Evolutionary conservation across 2,888 invertebrate genomes (phyloP), one percentile per base, ranked within the genome.

Genomic region (Itoplectis maculator): DNA sequence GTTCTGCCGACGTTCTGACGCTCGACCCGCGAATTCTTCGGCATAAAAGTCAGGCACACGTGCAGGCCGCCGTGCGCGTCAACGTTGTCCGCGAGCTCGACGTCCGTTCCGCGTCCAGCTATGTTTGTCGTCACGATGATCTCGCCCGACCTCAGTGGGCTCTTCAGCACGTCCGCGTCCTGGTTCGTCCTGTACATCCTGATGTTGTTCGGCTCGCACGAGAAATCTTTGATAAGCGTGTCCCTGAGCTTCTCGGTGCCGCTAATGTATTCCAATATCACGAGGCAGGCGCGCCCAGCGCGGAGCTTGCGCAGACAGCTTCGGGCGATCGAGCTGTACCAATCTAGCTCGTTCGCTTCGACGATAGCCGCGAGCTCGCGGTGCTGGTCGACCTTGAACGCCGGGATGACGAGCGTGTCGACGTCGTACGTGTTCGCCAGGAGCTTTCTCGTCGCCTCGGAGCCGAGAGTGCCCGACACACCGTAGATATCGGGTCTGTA

Each of bases 51-150:
- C 8, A 93, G 78, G 72, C 90, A 89, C 6, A 93, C 93, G 79
- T 93, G 93, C 2, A 93, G 83, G 5, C 93, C 93, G 9, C 92
- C 92, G 3, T 79, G 80, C 3, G 72, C 51, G n/a, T 84, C 81
- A 1, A 93, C 63, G 3, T 80, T 75, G 3, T 88, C 13, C 13
- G 86, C 78, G 0, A 90, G 78, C 79, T 90, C 90, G 4, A 93
- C 88, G 78, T 93, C 92, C 1, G 92, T 92, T 7, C 93, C 93
- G 20, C 93, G 83, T 13, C 93, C 92, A 13, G 92, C 92, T 3
- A 93, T 73, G 78, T 93, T 93, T 4, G 93, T 93, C n/a, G 93
- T 89, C 15, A 93, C 86, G 13, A 93, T 87, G 3, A 93, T 79
- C 6, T 89, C 70, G 0, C 88, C 88, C 6, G 79, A 47, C 9